A percentile compares a stretch with the other conserved stretches of the same genome.
Evolutionary conservation across 1,140 invertebrate genomes (phyloP).

Genomic region (Drosophila pachea): DNA sequence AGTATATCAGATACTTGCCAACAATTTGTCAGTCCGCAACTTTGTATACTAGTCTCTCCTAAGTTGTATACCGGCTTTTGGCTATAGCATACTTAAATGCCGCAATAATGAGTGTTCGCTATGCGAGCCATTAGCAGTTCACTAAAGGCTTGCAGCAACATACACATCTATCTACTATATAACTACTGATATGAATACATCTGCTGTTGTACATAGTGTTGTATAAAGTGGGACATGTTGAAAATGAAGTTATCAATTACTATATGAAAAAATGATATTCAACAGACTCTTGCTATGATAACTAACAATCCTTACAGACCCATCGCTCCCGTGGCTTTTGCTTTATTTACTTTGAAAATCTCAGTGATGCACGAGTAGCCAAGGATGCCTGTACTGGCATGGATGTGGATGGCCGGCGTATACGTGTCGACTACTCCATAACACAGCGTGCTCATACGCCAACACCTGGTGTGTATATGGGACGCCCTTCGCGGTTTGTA

Average conservation of each 20-base stretch:
- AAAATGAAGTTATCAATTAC: too few species aligned
- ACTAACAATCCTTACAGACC: conserved; percentile 81
- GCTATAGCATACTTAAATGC: conserved; percentile 48
- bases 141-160: conserved; percentile 72
- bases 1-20: not conserved
- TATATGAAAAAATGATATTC: not conserved
- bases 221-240: too few species aligned
- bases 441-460: conserved; percentile 98
- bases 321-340: conserved; percentile 96
- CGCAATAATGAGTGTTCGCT: conserved; percentile 60
- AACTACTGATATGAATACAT: too few species aligned
- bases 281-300: not conserved
- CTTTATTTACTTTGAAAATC: conserved; percentile 95
- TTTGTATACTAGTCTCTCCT: not conserved
- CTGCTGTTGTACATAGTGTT: too few species aligned
- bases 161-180: not conserved
- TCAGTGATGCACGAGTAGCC: conserved; percentile 94
- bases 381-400: conserved; percentile 96
- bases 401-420: conserved; percentile 95
- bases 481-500: conserved; percentile 86
- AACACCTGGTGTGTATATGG: conserved; percentile 98
- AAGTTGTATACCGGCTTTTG: conserved; percentile 15
- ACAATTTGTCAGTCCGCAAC: conserved; percentile 1
- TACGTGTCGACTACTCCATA: conserved; percentile 97
- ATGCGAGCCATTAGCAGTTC: conserved; percentile 32